Evolutionary conservation across 1,140 invertebrate species (phyloP).

Genomic region (Propsilocerus akamusi): DNA sequence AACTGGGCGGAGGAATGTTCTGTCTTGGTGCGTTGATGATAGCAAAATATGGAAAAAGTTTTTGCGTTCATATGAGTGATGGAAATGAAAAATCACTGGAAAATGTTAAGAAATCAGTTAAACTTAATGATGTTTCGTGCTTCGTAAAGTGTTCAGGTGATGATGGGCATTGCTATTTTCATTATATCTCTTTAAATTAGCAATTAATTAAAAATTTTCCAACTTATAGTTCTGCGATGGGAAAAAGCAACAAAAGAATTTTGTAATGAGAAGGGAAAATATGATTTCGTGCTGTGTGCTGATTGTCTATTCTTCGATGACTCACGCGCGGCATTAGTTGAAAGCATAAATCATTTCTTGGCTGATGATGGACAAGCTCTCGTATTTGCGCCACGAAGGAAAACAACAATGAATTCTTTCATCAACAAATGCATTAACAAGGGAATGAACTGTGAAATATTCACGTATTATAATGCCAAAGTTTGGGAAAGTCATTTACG

Average conservation of each 20-base stretch:
- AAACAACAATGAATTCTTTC: constrained; percentile 51
- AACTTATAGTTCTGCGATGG: constrained; percentile 30
- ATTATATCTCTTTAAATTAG: neutral
- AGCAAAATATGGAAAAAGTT: constrained; percentile 42
- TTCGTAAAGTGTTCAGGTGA: constrained; percentile 21
- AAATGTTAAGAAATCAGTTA: constrained; percentile 46
- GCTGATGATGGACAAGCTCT: constrained; percentile 43
- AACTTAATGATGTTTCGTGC: constrained; percentile 35
- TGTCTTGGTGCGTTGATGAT: constrained; percentile 59
- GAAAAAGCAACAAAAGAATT: constrained; percentile 14
- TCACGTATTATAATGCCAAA: constrained; percentile 36
- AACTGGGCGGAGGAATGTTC: constrained; percentile 73
- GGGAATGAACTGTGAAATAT: constrained; percentile 35
- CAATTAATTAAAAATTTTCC: constrained; percentile 9
- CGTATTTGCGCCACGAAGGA: constrained; percentile 58
- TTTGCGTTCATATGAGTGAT: constrained; percentile 48
- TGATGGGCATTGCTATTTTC: constrained; percentile 3
- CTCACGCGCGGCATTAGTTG: constrained; percentile 44
- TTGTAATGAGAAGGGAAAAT: constrained; percentile 20
- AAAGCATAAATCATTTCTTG: constrained; percentile 45
- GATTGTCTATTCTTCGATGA: constrained; percentile 77
- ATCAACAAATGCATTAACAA: constrained; percentile 32
- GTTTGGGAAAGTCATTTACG: constrained; percentile 47
- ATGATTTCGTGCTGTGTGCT: constrained; percentile 55
- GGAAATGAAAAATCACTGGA: constrained; percentile 59